Base-by-base conservation (phyloP, 2,888 invertebrate species). In the Agapostemon virescens region DNA sequence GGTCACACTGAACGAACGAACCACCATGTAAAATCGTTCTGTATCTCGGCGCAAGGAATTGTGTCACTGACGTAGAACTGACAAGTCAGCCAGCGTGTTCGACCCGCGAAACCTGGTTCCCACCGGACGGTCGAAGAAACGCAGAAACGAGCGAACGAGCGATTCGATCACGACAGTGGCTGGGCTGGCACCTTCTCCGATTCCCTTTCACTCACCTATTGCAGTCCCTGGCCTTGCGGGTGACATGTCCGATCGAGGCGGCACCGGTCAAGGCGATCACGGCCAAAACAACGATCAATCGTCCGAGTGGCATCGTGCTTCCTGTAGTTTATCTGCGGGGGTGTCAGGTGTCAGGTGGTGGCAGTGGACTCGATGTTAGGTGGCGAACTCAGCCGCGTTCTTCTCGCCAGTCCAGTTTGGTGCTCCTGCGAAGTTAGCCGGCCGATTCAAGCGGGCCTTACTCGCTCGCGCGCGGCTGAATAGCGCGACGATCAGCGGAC, bases 151-250 rank as follows among this genome's bases (percentile, higher is more conserved):
- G 17, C 55, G 61, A 67, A 78, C 68, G 79, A 55, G 55, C 55
- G 55, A 26, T 55, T 61, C 30, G 58, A 33, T 61, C 58, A 20
- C 58, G 20, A 20, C 58, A 20, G 58, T 33, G 58, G 17, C 20
- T 20, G 58, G 58, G 2, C 17, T 20, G 33, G 52, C 52, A 52
- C 64, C 45, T 45, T 71, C 72, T 61, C 49, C 55, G 72, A 67
- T 79, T 79, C 74, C 79, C 85, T 85, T 87, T 87, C 84, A 83
- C 86, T 86, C 78, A 87, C 87, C 86, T 86, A 40, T 77, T 55
- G 73, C 86, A 86, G 74, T 87, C 87, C 75, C 38, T 69, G 70
- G 76, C 81, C 55, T 83, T 87, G 73, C 11, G 0, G 30, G 15
- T 23, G 45, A 17, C 26, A 26, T 15, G 55, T 1, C 70, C 63